Conservation (phyloP, 2,113 vertebrate species). For the Scatophagus argus region DNA sequence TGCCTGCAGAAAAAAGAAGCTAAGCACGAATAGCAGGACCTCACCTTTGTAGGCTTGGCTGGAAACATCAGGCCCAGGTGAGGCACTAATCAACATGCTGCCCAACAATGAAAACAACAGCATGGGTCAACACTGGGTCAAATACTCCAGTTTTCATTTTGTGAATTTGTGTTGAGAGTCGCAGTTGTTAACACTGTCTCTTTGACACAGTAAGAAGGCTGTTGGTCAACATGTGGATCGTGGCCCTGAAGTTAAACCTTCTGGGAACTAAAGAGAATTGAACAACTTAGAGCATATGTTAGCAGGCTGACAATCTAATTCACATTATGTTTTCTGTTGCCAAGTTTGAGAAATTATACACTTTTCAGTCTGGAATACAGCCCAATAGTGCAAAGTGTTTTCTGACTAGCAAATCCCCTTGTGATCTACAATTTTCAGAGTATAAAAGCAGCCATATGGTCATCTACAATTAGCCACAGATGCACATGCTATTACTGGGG, state of each 20-base stretch:
- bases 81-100: background rate
- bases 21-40: background rate
- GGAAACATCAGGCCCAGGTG: background rate
- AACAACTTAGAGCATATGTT: background rate
- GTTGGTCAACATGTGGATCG: background rate
- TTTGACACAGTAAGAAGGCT: background rate
- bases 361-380: background rate
- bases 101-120: background rate
- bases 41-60: background rate
- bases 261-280: background rate
- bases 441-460: slow-evolving; percentile 3
- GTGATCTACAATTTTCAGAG: background rate
- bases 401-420: background rate
- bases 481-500: slow-evolving; percentile 18
- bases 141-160: background rate
- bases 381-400: background rate
- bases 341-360: background rate
- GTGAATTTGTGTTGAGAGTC: background rate
- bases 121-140: background rate
- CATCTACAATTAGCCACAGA: slow-evolving; percentile 42
- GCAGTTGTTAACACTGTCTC: background rate
- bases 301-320: background rate
- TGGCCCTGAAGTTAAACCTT: background rate
- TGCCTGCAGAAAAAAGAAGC: background rate
- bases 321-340: background rate